Evolutionary conservation across 2,888 invertebrate species (phyloP).

Genomic region (Lapara coniferarum): DNA sequence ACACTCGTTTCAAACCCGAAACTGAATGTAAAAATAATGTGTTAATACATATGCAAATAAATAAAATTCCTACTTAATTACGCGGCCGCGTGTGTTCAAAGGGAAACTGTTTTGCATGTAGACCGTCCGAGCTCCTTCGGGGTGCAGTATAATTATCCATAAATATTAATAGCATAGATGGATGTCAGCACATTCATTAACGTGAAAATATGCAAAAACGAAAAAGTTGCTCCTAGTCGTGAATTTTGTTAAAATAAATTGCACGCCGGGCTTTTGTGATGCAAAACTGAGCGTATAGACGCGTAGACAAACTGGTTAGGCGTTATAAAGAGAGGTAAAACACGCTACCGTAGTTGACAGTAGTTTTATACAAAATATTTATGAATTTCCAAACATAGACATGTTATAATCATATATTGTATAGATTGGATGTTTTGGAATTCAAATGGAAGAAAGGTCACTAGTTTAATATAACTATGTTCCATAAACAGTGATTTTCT

Average conservation of each 20-base stretch:
- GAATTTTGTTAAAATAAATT: conserved; percentile 61
- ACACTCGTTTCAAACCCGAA: background rate
- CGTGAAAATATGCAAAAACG: conserved; percentile 65
- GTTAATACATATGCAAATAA: conserved; percentile 42
- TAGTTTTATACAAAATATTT: too few species aligned
- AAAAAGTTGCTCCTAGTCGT: conserved; percentile 53
- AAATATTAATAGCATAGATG: conserved; percentile 65
- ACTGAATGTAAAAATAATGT: conserved; percentile 27
- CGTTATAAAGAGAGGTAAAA: too few species aligned
- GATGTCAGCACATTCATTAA: conserved; percentile 52
- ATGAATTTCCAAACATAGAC: too few species aligned
- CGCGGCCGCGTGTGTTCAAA: conserved; percentile 48
- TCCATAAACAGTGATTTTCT: too few species aligned
- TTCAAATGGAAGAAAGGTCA: too few species aligned
- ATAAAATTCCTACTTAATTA: conserved; percentile 47
- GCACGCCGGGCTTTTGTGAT: conserved; percentile 67
- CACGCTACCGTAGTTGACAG: too few species aligned
- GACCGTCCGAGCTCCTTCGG: conserved; percentile 42
- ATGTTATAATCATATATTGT: too few species aligned
- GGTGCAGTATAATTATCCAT: conserved; percentile 65
- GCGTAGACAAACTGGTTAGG: background rate
- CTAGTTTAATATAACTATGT: too few species aligned
- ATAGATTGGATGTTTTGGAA: too few species aligned
- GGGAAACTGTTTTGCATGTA: conserved; percentile 37
- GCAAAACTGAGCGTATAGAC: conserved; percentile 58